These are phyloP conservation scores for Diarsia rubi DNA, from an alignment of 2,888 invertebrate species.

Conservation along the genomic window DNA sequence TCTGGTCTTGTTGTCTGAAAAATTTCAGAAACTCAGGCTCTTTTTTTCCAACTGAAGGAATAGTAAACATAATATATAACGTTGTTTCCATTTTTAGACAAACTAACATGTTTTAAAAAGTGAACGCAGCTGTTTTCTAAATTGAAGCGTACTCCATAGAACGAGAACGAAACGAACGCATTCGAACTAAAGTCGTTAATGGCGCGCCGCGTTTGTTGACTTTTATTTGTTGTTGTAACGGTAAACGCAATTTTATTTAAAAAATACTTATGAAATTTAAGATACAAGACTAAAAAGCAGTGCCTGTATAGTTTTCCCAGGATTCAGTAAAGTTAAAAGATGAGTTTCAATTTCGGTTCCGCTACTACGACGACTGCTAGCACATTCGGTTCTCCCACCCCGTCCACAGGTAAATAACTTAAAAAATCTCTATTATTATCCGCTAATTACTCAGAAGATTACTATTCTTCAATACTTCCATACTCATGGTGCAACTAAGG, in stretches of 20 bases:
- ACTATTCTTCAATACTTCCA: background rate
- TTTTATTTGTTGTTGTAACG: slow-evolving; percentile 65
- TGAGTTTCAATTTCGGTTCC: slow-evolving; percentile 82
- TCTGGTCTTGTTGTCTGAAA: no score
- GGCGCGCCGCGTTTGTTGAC: slow-evolving; percentile 62
- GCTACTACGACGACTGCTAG: slow-evolving; percentile 78
- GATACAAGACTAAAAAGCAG: slow-evolving; percentile 1
- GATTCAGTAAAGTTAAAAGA: slow-evolving; percentile 60
- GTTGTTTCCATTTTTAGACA: background rate
- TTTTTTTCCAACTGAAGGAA: background rate
- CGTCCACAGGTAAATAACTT: slow-evolving; percentile 77
- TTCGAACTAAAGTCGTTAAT: slow-evolving; percentile 37
- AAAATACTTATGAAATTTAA: slow-evolving; percentile 29
- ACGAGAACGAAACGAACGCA: slow-evolving; percentile 30
- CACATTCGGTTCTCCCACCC: slow-evolving; percentile 82
- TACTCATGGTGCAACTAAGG: background rate
- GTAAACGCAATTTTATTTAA: slow-evolving; percentile 39
- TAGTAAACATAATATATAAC: background rate
- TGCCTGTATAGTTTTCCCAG: slow-evolving; percentile 22
- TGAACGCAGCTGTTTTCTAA: slow-evolving; percentile 28
- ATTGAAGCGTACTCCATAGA: background rate
- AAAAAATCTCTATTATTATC: background rate
- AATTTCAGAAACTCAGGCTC: background rate
- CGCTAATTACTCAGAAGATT: slow-evolving; percentile 7
- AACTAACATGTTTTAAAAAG: background rate